Conservation (phyloP, 2,113 vertebrate species). For the Myotis lucifugus region DNA sequence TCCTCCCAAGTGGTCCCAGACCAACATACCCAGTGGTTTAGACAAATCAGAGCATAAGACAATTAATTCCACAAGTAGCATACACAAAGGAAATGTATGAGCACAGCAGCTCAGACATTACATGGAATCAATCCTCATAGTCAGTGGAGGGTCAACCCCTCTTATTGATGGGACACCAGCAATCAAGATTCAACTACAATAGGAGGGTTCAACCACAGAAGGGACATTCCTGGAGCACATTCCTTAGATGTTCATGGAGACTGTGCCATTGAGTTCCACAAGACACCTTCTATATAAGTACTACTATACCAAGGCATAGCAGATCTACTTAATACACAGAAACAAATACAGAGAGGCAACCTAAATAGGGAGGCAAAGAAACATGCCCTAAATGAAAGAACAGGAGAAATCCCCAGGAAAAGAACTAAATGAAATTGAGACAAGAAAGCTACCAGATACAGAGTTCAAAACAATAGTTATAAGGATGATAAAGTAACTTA, state of each 20-base stretch:
- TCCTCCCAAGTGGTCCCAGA: no score
- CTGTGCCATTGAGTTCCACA: neutral
- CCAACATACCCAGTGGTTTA: no score
- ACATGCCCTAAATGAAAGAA: neutral
- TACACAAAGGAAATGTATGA: no score
- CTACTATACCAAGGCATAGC: neutral
- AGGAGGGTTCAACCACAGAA: neutral
- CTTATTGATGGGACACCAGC: neutral
- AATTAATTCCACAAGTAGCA: no score
- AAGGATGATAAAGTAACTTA: neutral
- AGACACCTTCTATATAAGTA: neutral
- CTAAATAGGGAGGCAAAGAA: neutral
- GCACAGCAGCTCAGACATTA: no score
- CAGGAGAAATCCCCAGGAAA: neutral
- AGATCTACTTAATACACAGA: neutral
- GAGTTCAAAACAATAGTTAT: neutral
- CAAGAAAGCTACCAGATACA: neutral
- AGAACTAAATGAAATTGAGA: neutral
- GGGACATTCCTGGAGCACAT: neutral
- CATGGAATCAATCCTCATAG: no score
- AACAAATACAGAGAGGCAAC: neutral
- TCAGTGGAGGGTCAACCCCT: no score
- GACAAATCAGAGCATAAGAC: no score
- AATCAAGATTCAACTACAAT: neutral
- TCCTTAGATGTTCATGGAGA: neutral